Evolutionary conservation across 2,888 invertebrate genomes (phyloP), one percentile per base, ranked within the genome.

Genomic region (Nephrocerus scutellatus): DNA sequence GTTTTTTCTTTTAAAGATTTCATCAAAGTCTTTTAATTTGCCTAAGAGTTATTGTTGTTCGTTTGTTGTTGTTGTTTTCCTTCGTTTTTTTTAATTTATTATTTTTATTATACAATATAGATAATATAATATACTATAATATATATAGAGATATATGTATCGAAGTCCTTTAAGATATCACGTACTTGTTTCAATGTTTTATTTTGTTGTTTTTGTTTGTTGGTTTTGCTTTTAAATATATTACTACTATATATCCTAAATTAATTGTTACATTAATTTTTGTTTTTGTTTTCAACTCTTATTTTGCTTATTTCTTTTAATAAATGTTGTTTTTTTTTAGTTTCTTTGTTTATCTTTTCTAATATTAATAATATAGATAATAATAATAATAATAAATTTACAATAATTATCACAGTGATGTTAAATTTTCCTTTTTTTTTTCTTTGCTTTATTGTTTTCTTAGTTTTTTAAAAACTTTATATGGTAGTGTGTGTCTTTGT

Each of bases 391-490:
- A 63, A 62, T 66, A 66, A 65, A 66, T 64, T 65, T 64, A 64
- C 61, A 64, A 64, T 64, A 66, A 65, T 64, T 64, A 64, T 64
- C 64, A 64, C 64, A 64, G 64, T 66, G 66, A 62, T 64, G 64
- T 65, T 63, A 64, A 62, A 67, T 64, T 61, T 66, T 66, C 62
- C 62, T 64, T 66, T 62, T 45, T 34, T 44, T 36, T 31, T 43
- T 34, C 39, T 44, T 22, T 30, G 31, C 41, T 40, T 47, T 48
- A 50, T 53, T 55, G 49, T 54, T 54, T 54, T 59, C 54, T 53
- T 50, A 47, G 48, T 49, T 41, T 60, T 58, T 46, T 47, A 44
- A 44, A 44, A 41, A 44, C 44, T 41, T 41, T 41, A 43, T 44
- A 42, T 44, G 42, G 30, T 42, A 44, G 38, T 60, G 51, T 57